phyloP scores from a whole-genome alignment of 2,113 vertebrate species.

The Vidua chalybeata region DNA sequence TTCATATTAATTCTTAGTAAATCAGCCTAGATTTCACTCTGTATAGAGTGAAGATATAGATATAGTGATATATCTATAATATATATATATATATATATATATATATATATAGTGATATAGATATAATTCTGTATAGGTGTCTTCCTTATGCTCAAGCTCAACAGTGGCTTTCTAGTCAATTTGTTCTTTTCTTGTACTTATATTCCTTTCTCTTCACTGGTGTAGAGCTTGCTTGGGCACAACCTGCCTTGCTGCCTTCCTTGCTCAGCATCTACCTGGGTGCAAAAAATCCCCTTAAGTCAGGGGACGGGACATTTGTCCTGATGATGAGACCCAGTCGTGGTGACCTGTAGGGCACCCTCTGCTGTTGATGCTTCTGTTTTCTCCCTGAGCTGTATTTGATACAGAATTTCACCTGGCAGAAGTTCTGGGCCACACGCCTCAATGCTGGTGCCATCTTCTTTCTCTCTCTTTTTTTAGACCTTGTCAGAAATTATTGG shows the following conservation, averaged over 20 bases:
- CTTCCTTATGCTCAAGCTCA: background rate
- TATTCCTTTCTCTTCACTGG: background rate
- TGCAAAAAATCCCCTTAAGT: background rate
- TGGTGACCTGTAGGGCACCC: background rate
- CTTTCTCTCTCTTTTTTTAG: background rate
- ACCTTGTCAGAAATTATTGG: background rate
- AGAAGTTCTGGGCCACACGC: background rate
- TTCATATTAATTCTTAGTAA: background rate
- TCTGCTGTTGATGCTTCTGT: background rate
- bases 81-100: no score
- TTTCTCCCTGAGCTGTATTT: background rate
- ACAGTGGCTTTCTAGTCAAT: background rate
- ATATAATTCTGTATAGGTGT: background rate
- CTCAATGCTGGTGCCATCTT: background rate
- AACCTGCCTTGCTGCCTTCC: background rate
- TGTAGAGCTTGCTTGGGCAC: background rate
- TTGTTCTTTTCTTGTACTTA: background rate
- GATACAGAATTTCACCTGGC: background rate
- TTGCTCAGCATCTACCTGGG: background rate
- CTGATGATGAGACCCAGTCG: background rate
- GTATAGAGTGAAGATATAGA: no score
- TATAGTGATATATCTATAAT: no score
- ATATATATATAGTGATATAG: no score
- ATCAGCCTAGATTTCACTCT: background rate
- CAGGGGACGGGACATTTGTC: background rate